These are phyloP conservation scores for Clarias fuscus DNA, from an alignment of 2,797 vertebrate genomes.

Conservation along the genomic window DNA sequence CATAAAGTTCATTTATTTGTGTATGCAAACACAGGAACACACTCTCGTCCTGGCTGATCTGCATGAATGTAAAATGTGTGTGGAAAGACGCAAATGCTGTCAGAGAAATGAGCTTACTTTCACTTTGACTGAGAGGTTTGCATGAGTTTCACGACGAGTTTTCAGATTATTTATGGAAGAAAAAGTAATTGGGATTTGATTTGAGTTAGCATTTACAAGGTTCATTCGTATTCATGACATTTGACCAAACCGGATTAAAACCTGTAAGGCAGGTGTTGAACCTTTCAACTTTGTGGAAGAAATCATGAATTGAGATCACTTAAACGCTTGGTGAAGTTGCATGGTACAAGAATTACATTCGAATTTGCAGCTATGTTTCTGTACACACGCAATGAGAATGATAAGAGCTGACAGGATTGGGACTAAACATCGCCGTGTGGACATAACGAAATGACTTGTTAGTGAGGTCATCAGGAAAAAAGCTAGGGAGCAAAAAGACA, in stretches of 20 bases:
- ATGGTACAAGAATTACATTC: no score
- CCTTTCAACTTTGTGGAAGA: no score
- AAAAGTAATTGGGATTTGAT: neutral
- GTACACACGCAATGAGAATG: no score
- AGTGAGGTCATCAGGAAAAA: no score
- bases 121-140: neutral
- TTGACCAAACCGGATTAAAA: neutral
- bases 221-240: neutral
- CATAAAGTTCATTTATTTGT: conserved; percentile 46
- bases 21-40: conserved; percentile 30
- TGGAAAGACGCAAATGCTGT: neutral
- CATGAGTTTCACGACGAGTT: neutral
- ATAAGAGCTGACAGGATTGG: no score
- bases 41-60: neutral
- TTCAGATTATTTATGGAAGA: neutral
- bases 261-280: no score
- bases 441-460: no score
- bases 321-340: no score
- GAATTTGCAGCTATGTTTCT: no score
- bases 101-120: neutral
- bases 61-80: neutral
- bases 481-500: no score
- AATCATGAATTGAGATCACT: no score
- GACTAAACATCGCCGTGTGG: no score
- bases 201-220: neutral